Percentiles rank a stretch among this genome's conserved stretches.
phyloP scores from a whole-genome alignment of 2,113 vertebrate genomes.

The Thalassarche chlororhynchos region DNA sequence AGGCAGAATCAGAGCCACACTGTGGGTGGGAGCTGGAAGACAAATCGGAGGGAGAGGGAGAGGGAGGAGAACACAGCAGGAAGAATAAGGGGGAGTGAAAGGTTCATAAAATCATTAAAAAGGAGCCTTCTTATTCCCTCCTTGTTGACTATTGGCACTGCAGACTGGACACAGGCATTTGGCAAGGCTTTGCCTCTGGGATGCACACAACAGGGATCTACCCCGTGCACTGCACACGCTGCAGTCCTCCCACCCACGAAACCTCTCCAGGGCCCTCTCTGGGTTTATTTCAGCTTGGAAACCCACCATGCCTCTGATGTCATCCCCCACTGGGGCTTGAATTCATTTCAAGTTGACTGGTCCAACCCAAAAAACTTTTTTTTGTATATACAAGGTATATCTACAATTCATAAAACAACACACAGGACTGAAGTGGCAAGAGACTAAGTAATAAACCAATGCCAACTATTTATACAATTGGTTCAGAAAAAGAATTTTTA shows the following conservation, averaged over 20 bases:
- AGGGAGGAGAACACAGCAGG: background rate
- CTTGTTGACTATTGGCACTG: background rate
- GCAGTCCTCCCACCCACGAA: slow-evolving; percentile 23
- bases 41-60: background rate
- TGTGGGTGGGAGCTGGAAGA: slow-evolving; percentile 37
- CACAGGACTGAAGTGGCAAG: background rate
- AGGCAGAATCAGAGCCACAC: background rate
- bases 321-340: background rate
- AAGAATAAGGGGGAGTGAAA: background rate
- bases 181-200: background rate
- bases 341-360: slow-evolving; percentile 17
- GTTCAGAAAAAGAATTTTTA: slow-evolving; percentile 16
- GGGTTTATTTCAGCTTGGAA: slow-evolving; percentile 48
- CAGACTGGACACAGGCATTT: background rate
- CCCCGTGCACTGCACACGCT: background rate
- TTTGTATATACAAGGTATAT: background rate
- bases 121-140: background rate
- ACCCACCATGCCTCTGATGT: slow-evolving; percentile 32
- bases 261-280: background rate
- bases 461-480: slow-evolving; percentile 23
- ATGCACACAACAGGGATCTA: background rate
- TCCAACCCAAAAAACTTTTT: background rate
- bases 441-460: slow-evolving; percentile 22
- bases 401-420: slow-evolving; percentile 6
- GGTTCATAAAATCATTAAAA: background rate